phyloP scores from a whole-genome alignment of 2,888 invertebrate genomes.

The Nymphalis c-album region DNA sequence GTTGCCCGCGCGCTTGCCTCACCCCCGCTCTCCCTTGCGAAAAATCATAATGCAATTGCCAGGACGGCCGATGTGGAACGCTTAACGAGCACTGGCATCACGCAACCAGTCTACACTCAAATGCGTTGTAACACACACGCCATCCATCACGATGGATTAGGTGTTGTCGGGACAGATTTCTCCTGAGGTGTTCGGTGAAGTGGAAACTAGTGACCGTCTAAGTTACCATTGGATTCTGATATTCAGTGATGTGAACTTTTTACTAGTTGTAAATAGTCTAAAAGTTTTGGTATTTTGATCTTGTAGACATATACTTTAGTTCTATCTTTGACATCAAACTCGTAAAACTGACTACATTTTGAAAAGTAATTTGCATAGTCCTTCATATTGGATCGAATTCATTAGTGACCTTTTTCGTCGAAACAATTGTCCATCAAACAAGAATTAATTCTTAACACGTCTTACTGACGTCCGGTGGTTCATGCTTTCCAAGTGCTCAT shows the following conservation, averaged over 20 bases:
- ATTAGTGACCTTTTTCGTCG: slow-evolving; percentile 63
- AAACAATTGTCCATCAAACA: slow-evolving; percentile 73
- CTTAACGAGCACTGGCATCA: slow-evolving; percentile 71
- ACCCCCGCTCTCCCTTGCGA: slow-evolving; percentile 77
- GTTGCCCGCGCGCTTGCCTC: slow-evolving; percentile 52
- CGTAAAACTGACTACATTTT: slow-evolving; percentile 20
- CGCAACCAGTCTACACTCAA: slow-evolving; percentile 79
- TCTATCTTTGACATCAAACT: slow-evolving; percentile 4
- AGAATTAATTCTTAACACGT: slow-evolving; percentile 78
- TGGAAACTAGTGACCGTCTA: slow-evolving; percentile 60
- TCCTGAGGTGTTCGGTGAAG: slow-evolving; percentile 64
- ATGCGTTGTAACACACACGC: slow-evolving; percentile 80
- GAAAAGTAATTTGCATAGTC: slow-evolving; percentile 42
- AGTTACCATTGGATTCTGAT: slow-evolving; percentile 72
- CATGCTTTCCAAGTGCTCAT: slow-evolving; percentile 73
- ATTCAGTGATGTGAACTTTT: slow-evolving; percentile 75
- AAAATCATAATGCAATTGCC: slow-evolving; percentile 81
- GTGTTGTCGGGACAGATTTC: slow-evolving; percentile 74
- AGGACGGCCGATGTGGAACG: slow-evolving; percentile 80
- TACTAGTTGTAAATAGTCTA: slow-evolving; percentile 38
- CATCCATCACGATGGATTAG: slow-evolving; percentile 77
- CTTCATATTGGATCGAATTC: slow-evolving; percentile 54
- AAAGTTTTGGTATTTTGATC: background rate
- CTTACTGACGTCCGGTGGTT: slow-evolving; percentile 74
- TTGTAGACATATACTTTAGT: background rate